Percentiles rank a stretch among this genome's conserved stretches.
phyloP scores from a whole-genome alignment of 1,140 invertebrate genomes.

The Dinoponera quadriceps region DNA sequence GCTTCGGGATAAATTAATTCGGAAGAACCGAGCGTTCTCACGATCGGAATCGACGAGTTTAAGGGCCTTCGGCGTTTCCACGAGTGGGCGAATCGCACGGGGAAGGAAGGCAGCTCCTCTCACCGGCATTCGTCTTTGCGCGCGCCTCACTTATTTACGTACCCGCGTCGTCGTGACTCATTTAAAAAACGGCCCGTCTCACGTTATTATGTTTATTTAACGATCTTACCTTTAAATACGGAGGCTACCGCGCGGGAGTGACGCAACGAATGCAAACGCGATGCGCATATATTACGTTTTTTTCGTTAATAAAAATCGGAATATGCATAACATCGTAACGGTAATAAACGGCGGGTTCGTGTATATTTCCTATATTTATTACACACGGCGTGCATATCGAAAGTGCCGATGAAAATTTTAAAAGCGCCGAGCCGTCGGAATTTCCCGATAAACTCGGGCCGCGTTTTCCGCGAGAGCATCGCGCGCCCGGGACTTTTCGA shows the following conservation, averaged over 20 bases:
- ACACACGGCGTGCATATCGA: neutral
- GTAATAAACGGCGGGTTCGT: conserved; percentile 26
- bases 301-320: conserved; percentile 47
- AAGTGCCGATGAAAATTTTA: conserved; percentile 42
- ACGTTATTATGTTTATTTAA: conserved; percentile 42
- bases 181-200: conserved; percentile 8
- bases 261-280: conserved; percentile 43
- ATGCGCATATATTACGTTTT: conserved; percentile 46
- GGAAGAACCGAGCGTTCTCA: conserved; percentile 39
- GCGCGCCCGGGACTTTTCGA: neutral
- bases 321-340: conserved; percentile 35
- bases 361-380: conserved; percentile 41
- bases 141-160: neutral
- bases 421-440: neutral
- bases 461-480: neutral
- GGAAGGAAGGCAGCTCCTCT: neutral
- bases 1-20: conserved; percentile 67
- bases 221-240: conserved; percentile 36
- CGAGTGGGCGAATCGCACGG: neutral
- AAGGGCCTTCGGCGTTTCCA: conserved; percentile 5
- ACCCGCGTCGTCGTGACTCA: neutral
- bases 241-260: neutral
- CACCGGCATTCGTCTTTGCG: neutral
- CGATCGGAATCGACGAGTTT: conserved; percentile 38
- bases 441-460: conserved; percentile 17